phyloP scores from a whole-genome alignment of 1,140 invertebrate species.

The Ooceraea biroi region DNA sequence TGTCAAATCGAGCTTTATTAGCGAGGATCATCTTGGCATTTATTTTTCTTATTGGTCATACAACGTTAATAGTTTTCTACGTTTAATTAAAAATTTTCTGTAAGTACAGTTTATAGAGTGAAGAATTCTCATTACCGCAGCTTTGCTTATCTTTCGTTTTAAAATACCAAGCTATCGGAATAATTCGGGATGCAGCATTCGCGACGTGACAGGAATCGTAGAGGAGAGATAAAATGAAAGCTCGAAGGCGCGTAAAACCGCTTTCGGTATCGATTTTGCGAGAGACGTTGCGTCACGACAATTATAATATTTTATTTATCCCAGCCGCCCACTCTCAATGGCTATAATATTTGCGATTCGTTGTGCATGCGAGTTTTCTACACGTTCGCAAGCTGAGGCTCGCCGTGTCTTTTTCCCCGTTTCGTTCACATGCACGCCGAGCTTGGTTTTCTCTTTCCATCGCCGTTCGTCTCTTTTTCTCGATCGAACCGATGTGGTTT shows the following conservation, averaged over 20 bases:
- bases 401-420: slow-evolving; percentile 15
- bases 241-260: slow-evolving; percentile 29
- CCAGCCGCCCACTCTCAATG: slow-evolving; percentile 38
- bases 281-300: slow-evolving; percentile 45
- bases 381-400: background rate
- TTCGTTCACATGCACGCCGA: slow-evolving; percentile 16
- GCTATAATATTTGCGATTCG: slow-evolving; percentile 42
- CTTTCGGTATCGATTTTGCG: slow-evolving; percentile 66
- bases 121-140: no score
- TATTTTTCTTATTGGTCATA: no score
- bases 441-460: background rate
- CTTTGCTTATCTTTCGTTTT: background rate
- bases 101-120: no score
- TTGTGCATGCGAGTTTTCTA: slow-evolving; percentile 8
- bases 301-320: slow-evolving; percentile 77
- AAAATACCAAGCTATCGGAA: background rate
- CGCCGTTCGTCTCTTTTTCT: background rate
- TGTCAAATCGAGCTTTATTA: no score
- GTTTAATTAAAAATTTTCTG: no score
- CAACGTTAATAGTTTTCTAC: no score
- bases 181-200: background rate
- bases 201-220: background rate
- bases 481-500: slow-evolving; percentile 38
- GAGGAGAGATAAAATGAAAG: slow-evolving; percentile 7
- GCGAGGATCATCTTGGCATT: no score